These are phyloP conservation scores for Xyliphius kryptos DNA, from an alignment of 2,113 vertebrate genomes.

Conservation along the genomic window DNA sequence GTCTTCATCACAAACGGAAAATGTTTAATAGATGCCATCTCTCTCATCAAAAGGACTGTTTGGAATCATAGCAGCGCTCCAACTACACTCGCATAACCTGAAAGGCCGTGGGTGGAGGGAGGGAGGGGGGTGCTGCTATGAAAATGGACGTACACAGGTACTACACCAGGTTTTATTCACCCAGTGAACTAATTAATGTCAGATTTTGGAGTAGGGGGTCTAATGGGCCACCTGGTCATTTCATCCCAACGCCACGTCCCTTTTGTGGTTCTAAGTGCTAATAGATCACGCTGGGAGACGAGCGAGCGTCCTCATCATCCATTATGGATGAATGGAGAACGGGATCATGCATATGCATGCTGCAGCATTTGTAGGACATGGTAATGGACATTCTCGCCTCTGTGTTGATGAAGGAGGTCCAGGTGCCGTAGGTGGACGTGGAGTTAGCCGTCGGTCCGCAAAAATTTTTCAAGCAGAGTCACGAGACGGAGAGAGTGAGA, in stretches of 20 bases:
- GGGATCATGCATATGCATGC: constrained; percentile 39
- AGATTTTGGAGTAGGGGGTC: constrained; percentile 46
- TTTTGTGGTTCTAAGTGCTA: constrained; percentile 37
- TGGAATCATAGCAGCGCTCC: constrained; percentile 37
- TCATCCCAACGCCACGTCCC: constrained; percentile 31
- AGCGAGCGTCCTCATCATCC: constrained; percentile 30
- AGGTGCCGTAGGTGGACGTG: no score
- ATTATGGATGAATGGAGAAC: constrained; percentile 16
- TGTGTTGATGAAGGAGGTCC: neutral
- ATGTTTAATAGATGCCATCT: constrained; percentile 38
- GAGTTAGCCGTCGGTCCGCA: no score
- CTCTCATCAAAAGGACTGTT: no score
- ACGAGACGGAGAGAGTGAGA: neutral
- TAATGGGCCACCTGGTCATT: constrained; percentile 56
- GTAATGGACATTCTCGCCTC: neutral
- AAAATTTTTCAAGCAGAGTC: no score
- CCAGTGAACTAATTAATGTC: constrained; percentile 56
- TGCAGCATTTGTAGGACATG: constrained; percentile 9
- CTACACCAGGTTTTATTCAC: constrained; percentile 53
- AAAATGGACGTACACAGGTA: constrained; percentile 40
- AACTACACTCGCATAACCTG: constrained; percentile 45
- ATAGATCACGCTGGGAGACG: constrained; percentile 34
- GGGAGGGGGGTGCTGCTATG: constrained; percentile 19
- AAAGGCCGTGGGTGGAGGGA: neutral
- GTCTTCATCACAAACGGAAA: constrained; percentile 42